A percentile compares a stretch with the other conserved stretches of the same genome.
These are phyloP conservation scores for Anser brachyrhynchus DNA, from an alignment of 2,113 vertebrate genomes.

Conservation along the genomic window DNA sequence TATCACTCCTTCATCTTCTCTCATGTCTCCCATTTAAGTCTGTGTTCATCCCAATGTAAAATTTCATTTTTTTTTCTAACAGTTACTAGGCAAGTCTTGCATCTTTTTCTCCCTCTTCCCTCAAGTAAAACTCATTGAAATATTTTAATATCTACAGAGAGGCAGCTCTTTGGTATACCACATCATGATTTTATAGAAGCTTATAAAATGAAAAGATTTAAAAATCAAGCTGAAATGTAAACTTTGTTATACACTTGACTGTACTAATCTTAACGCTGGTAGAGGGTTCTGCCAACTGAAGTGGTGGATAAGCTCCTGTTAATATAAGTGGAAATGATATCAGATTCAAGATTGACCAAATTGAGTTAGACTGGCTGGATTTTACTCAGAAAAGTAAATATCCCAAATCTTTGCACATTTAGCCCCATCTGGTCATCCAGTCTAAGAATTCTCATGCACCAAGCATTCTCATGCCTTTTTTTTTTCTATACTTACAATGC, in stretches of 20 bases:
- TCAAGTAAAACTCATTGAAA: not conserved
- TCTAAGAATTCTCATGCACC: not conserved
- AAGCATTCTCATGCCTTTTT: not conserved
- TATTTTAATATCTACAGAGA: not conserved
- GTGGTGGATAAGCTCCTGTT: not conserved
- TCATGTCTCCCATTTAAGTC: not conserved
- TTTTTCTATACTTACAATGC: not conserved
- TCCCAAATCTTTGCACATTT: not conserved
- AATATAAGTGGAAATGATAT: not conserved
- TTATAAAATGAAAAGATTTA: not conserved
- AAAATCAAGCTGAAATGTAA: not conserved
- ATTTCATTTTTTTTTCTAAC: not conserved
- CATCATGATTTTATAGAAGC: not conserved
- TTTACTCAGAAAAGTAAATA: not conserved
- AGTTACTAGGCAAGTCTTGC: not conserved
- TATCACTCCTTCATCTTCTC: not conserved
- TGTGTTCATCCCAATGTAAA: not conserved
- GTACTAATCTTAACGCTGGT: not conserved
- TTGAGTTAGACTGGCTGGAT: not conserved
- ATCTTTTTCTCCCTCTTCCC: not conserved
- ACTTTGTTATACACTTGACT: not conserved
- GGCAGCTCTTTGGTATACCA: not conserved
- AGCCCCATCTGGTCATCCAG: not conserved
- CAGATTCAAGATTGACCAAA: not conserved
- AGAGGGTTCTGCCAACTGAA: not conserved